phyloP scores from a whole-genome alignment of 2,888 invertebrate genomes.

The Pollenia amentaria region DNA sequence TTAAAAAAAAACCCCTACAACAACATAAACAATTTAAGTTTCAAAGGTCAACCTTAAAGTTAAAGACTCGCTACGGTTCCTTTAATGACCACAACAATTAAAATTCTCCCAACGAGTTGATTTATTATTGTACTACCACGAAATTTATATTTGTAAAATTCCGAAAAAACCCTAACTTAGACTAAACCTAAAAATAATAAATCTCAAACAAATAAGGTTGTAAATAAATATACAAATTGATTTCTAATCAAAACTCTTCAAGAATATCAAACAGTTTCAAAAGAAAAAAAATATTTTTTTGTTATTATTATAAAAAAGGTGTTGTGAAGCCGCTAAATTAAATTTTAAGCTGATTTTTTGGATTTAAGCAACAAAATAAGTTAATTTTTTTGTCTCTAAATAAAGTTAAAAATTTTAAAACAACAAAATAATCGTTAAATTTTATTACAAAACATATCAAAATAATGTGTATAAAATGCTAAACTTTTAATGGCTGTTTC shows the following conservation, averaged over 20 bases:
- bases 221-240: slow-evolving; percentile 20
- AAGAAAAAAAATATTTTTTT: slow-evolving; percentile 4
- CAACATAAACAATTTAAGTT: too few species aligned
- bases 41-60: too few species aligned
- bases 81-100: slow-evolving; percentile 21
- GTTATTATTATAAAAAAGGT: not conserved
- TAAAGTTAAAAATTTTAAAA: slow-evolving; percentile 23
- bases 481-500: slow-evolving; percentile 55
- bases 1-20: not conserved
- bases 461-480: slow-evolving; percentile 65
- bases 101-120: slow-evolving; percentile 30
- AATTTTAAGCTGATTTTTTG: slow-evolving; percentile 6
- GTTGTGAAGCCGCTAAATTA: not conserved
- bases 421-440: slow-evolving; percentile 55
- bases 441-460: slow-evolving; percentile 69
- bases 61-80: not conserved
- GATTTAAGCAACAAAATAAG: not conserved
- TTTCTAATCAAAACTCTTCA: slow-evolving; percentile 1
- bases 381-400: slow-evolving; percentile 1
- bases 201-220: slow-evolving; percentile 3
- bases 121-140: not conserved
- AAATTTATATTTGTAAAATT: not conserved
- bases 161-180: not conserved
- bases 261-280: slow-evolving; percentile 41
- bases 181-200: not conserved